These are phyloP conservation scores for Rhincodon typus DNA, from an alignment of 2,797 vertebrate genomes.

Conservation along the genomic window DNA sequence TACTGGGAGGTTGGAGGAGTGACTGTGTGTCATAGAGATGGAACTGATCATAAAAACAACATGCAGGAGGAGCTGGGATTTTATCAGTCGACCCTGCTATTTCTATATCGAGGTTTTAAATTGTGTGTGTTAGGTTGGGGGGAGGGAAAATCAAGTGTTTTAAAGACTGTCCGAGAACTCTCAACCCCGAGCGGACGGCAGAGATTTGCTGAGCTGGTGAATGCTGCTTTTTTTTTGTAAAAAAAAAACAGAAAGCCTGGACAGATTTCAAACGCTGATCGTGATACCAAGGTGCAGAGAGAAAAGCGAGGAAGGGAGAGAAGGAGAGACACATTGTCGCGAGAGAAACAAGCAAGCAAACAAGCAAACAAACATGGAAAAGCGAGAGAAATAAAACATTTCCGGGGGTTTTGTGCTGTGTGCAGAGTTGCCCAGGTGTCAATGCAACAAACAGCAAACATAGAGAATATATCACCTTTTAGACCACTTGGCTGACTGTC, in stretches of 20 bases:
- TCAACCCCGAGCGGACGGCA: background rate
- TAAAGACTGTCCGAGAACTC: background rate
- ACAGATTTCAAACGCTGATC: background rate
- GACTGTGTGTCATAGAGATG: background rate
- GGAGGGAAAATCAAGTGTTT: background rate
- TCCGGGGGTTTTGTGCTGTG: no score
- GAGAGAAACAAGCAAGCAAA: no score
- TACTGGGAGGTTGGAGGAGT: no score
- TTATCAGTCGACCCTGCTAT: no score
- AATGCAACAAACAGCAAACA: background rate
- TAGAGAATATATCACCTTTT: constrained; percentile 66
- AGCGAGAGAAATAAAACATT: no score
- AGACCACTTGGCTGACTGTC: constrained; percentile 89
- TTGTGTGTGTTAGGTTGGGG: no score
- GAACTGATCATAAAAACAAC: background rate
- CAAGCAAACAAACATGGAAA: no score
- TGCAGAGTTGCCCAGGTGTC: no score
- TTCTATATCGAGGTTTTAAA: no score
- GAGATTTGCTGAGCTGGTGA: background rate
- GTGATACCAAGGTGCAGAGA: background rate
- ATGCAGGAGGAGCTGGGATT: background rate
- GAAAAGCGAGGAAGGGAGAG: background rate
- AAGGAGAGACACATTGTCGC: no score
- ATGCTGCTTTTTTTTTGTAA: background rate
- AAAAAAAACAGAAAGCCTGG: background rate